Percentiles rank a stretch among this genome's conserved stretches.
Conservation (phyloP, 1,140 invertebrate species). For the Ptiloglossa arizonensis region DNA sequence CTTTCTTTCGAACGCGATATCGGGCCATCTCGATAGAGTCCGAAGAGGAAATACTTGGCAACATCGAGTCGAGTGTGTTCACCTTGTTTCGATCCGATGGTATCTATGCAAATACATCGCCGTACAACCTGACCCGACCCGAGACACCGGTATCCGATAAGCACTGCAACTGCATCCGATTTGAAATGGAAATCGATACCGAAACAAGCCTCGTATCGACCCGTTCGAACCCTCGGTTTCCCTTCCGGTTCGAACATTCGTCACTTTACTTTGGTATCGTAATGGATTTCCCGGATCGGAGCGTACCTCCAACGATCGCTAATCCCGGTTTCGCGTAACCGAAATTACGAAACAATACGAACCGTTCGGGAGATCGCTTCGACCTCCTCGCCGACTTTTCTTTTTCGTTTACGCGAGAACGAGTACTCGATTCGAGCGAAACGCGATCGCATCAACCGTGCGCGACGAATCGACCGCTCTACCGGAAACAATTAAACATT, state of each 20-base stretch:
- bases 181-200: conserved; percentile 67
- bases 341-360: conserved; percentile 7
- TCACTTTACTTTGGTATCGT: conserved; percentile 59
- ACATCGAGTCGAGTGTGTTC: conserved; percentile 50
- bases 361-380: background rate
- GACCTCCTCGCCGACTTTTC: background rate
- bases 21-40: background rate
- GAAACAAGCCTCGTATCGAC: conserved; percentile 58
- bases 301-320: conserved; percentile 10
- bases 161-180: conserved; percentile 60
- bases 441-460: too few relatives aligned
- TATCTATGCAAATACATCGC: conserved; percentile 57
- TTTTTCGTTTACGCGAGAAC: background rate
- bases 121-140: conserved; percentile 42
- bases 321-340: conserved; percentile 1
- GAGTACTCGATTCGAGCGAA: background rate
- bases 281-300: conserved; percentile 50
- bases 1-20: conserved; percentile 11
- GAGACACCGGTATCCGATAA: conserved; percentile 65
- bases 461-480: too few relatives aligned
- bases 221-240: conserved; percentile 45
- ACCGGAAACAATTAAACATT: too few relatives aligned
- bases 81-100: conserved; percentile 60
- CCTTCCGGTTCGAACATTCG: conserved; percentile 54
- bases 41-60: conserved; percentile 47